Evolutionary conservation across 2,797 vertebrate genomes (phyloP), one percentile per base, ranked within the genome.

Genomic region (Perodicticus potto): DNA sequence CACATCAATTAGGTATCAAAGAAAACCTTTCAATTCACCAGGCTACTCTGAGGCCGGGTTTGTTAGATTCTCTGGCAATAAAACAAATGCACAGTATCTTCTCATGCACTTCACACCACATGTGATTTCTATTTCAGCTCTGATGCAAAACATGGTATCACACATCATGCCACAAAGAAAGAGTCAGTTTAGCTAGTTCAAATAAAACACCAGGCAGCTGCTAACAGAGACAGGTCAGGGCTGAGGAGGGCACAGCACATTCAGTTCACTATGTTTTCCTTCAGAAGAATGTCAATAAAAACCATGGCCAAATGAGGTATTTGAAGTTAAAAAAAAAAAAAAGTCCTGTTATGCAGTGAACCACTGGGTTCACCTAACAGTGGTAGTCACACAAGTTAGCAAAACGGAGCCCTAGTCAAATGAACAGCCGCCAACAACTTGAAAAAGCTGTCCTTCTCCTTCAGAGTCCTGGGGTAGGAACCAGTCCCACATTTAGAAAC

Each of bases 221-320:
- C 96, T 96, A 55, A 94, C 80, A 78, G 96, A 96, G 61, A 73
- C 90, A 95, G 97, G 97, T 98, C 98, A 95, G 1, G 43, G 94
- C 96, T 34, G 96, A 81, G 95, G 96, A 97, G 97, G 40, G 94
- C 97, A 94, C 96, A 5, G 96, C 94, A 63, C 92, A n/a, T 29
- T 86, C 96, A 53, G 65, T 85, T 94, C 25, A 34, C 94, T 82
- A n/a, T 92, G 61, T 88, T 97, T 95, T 77, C 97, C 97, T 93
- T 82, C 53, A 34, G 53, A 98, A 97, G 97, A 97, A 96, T 70
- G 98, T 93, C 98, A 97, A 97, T 97, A 98, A 98, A 98, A 97
- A 3, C 53, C 94, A 0, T 10, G 40, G 97, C 98, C 98, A 97
- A 96, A 96, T 37, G 93, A 61, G 84, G 8, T 82, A 95, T 91